phyloP scores from a whole-genome alignment of 2,797 vertebrate genomes.

The Parotocinclus haroldoi region DNA sequence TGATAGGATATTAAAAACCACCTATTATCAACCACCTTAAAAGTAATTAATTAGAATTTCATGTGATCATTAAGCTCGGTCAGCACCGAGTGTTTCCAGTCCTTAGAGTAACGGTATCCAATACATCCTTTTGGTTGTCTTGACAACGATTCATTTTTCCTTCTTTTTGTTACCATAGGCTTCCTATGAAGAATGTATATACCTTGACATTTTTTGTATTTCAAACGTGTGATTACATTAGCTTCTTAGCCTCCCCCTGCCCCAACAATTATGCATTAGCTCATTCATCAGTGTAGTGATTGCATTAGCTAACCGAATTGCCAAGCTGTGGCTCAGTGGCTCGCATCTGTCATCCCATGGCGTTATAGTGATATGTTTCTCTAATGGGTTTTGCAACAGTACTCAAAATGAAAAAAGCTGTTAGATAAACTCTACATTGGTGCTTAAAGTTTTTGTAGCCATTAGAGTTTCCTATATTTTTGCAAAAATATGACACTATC shows the following conservation, averaged over 20 bases:
- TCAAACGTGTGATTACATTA: constrained; percentile 59
- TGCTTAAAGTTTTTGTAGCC: no score
- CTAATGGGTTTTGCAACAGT: constrained; percentile 11
- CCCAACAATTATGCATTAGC: constrained; percentile 58
- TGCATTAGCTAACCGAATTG: constrained; percentile 64
- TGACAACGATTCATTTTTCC: constrained; percentile 29
- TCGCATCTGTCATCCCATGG: constrained; percentile 32
- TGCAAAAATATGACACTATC: no score
- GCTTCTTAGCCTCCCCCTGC: constrained; percentile 35
- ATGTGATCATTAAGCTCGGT: neutral
- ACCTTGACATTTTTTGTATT: constrained; percentile 30
- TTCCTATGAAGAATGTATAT: constrained; percentile 32
- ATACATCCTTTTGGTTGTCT: constrained; percentile 23
- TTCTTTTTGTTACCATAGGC: constrained; percentile 10
- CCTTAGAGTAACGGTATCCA: constrained; percentile 20
- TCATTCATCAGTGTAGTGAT: constrained; percentile 65
- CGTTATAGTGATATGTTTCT: constrained; percentile 20
- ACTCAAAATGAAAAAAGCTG: constrained; percentile 2
- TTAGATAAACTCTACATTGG: neutral
- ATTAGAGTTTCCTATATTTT: no score
- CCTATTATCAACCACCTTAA: no score
- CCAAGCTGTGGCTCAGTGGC: constrained; percentile 28
- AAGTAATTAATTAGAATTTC: no score
- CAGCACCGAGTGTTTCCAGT: neutral
- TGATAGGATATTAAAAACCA: no score